Conservation (phyloP, 2,797 vertebrate species). For the Pipistrellus pipistrellus region DNA sequence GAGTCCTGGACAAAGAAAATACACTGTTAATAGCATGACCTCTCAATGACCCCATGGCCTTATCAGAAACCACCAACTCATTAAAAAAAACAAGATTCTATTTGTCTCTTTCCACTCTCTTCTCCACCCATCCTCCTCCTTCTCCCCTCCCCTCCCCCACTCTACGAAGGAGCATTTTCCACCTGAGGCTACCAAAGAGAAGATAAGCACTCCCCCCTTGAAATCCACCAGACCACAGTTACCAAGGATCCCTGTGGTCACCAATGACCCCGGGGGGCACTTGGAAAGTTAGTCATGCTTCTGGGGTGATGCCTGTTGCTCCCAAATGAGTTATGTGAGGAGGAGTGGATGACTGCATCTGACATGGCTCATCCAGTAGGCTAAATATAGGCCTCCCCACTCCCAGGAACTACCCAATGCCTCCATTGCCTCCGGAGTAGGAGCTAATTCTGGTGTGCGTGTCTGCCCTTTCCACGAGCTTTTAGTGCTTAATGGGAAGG, state of each 20-base stretch:
- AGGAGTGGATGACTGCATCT: not conserved
- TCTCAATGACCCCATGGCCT: not conserved
- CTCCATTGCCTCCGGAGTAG: not conserved
- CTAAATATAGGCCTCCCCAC: slow-evolving; percentile 66
- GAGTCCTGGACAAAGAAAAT: not conserved
- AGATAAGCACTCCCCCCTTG: not conserved
- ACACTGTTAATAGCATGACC: not conserved
- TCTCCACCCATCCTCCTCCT: not conserved
- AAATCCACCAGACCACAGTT: not conserved
- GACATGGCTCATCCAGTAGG: not conserved
- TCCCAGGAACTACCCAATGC: not conserved
- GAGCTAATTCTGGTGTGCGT: not conserved
- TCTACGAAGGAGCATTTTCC: not conserved
- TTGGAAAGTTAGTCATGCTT: not conserved
- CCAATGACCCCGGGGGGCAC: not conserved
- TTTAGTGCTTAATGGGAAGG: not conserved
- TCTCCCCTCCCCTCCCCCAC: not conserved
- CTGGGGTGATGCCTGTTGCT: not conserved
- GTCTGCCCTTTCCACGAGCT: slow-evolving; percentile 51
- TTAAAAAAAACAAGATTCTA: not conserved
- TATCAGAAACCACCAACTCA: not conserved
- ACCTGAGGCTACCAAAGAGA: not conserved
- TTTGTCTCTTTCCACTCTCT: not conserved
- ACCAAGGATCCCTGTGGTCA: not conserved
- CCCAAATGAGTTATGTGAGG: not conserved